phyloP scores from a whole-genome alignment of 2,113 vertebrate species.

The Otus sunia region DNA sequence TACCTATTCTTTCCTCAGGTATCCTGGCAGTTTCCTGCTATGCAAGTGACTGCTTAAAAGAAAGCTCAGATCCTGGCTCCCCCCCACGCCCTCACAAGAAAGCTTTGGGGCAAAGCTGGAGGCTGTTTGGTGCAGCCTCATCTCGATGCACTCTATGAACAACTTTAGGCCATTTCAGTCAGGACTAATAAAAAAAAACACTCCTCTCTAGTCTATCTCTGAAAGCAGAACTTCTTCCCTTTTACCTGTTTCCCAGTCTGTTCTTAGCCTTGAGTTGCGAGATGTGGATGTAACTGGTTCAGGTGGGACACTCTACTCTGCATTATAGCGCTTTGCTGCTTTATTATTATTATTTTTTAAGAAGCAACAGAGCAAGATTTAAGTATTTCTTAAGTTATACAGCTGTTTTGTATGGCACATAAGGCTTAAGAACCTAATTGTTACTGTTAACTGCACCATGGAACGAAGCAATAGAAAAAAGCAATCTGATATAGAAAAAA shows the following conservation, averaged over 20 bases:
- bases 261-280: neutral
- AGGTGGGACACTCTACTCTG: neutral
- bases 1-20: neutral
- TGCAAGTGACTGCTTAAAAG: constrained; percentile 61
- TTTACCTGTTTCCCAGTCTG: neutral
- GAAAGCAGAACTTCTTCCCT: neutral
- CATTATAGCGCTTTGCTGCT: neutral
- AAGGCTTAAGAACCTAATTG: neutral
- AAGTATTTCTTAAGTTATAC: constrained; percentile 1
- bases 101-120: neutral
- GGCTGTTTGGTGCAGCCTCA: neutral
- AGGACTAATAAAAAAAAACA: neutral
- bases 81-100: neutral
- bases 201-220: neutral
- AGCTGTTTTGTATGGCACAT: neutral
- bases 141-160: neutral
- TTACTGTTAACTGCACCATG: neutral
- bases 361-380: neutral
- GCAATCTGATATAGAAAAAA: neutral
- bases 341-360: neutral
- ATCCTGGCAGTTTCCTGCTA: constrained; percentile 57
- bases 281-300: neutral
- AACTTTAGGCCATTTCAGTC: neutral
- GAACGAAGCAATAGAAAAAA: neutral
- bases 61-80: neutral